phyloP scores from a whole-genome alignment of 1,140 invertebrate genomes.

The Bombus haemorrhoidalis region DNA sequence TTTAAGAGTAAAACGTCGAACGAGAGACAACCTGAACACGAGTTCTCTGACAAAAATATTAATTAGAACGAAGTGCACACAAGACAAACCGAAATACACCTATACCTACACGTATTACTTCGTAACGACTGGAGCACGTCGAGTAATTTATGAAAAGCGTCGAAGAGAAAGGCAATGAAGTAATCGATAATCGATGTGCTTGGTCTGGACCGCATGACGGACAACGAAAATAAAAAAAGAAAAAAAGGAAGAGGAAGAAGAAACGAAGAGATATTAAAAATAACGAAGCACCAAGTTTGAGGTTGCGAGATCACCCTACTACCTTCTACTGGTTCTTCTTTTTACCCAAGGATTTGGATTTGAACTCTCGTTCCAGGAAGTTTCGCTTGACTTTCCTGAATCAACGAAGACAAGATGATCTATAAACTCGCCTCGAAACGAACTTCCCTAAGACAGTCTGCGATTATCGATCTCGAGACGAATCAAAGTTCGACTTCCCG shows the following conservation, averaged over 20 bases:
- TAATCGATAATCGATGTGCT: not conserved
- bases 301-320: not conserved
- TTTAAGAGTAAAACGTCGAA: conserved; percentile 11
- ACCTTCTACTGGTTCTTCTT: too few species aligned
- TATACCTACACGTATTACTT: not conserved
- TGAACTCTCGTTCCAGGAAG: not conserved
- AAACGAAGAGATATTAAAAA: not conserved
- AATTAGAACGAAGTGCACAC: not conserved
- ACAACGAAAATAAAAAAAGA: not conserved
- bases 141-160: not conserved
- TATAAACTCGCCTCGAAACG: not conserved
- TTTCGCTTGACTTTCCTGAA: not conserved
- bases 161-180: too few species aligned
- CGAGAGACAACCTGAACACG: too few species aligned
- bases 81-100: too few species aligned
- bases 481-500: not conserved
- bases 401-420: not conserved
- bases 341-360: not conserved
- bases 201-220: too few species aligned
- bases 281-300: not conserved
- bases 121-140: not conserved
- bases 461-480: not conserved
- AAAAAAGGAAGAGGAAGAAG: not conserved
- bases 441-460: not conserved
- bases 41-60: not conserved